Percentiles rank a stretch among this genome's conserved stretches.
Evolutionary conservation across 2,113 vertebrate species (phyloP).

Genomic region (Bostrychus sinensis): DNA sequence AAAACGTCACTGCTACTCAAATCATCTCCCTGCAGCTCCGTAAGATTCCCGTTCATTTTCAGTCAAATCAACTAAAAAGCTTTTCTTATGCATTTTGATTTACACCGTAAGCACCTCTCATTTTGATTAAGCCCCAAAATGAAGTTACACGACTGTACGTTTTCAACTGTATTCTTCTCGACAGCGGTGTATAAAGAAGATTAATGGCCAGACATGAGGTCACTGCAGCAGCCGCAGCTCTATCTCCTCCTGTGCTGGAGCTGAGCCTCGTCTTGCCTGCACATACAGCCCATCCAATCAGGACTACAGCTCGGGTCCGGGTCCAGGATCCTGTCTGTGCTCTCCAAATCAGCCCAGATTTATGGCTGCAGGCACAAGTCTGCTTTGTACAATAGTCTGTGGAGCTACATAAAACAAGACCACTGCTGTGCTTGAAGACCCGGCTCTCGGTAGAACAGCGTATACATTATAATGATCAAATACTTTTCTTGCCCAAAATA

Average conservation of each 20-base stretch:
- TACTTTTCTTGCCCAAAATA: no score
- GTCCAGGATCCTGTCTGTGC: conserved; percentile 54
- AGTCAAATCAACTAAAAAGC: not conserved
- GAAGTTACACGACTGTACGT: not conserved
- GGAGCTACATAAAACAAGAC: conserved; percentile 61
- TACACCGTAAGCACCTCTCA: not conserved
- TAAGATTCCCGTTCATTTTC: not conserved
- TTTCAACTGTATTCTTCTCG: not conserved
- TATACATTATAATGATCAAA: no score
- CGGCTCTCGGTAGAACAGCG: no score
- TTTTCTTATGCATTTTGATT: not conserved
- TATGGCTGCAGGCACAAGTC: conserved; percentile 53
- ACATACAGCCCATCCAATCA: conserved; percentile 38
- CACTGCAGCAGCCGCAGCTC: not conserved
- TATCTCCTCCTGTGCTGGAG: not conserved
- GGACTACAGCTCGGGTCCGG: conserved; percentile 1
- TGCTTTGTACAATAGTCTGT: conserved; percentile 66
- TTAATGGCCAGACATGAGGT: not conserved
- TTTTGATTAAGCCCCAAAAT: not conserved
- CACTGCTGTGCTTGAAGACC: no score
- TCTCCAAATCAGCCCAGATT: conserved; percentile 61
- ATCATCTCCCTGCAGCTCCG: not conserved
- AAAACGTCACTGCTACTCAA: not conserved
- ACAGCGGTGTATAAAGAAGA: conserved; percentile 11
- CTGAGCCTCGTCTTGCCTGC: conserved; percentile 11